Conservation (phyloP, 2,113 vertebrate genomes). For the Corythoichthys intestinalis region DNA sequence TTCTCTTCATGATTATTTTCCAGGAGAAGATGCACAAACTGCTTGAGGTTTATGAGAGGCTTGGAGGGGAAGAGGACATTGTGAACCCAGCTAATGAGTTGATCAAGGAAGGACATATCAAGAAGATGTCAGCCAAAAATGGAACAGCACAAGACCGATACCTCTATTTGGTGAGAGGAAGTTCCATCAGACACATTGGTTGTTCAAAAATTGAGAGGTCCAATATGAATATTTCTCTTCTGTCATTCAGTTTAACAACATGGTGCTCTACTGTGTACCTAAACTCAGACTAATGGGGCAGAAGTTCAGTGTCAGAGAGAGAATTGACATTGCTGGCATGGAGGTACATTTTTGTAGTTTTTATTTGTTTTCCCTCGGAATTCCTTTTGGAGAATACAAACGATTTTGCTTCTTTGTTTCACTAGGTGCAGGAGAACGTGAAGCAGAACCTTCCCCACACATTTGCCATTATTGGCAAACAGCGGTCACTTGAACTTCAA, state of each 20-base stretch:
- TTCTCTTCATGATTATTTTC: conserved; percentile 9
- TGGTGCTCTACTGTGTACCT: conserved; percentile 96
- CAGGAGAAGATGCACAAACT: conserved; percentile 98
- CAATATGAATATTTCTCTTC: not conserved
- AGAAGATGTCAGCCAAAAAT: conserved; percentile 95
- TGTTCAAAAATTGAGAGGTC: not conserved
- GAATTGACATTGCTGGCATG: conserved; percentile 91
- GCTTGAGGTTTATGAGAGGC: conserved; percentile 89
- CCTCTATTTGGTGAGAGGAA: conserved; percentile 85
- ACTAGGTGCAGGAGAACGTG: conserved; percentile 85
- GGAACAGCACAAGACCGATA: conserved; percentile 92
- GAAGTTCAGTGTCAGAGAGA: conserved; percentile 95
- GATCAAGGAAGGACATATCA: conserved; percentile 95
- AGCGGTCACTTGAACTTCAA: conserved; percentile 87
- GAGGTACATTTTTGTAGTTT: conserved; percentile 74
- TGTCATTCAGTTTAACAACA: conserved; percentile 87
- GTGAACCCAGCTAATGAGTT: conserved; percentile 97
- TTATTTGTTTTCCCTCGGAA: not conserved
- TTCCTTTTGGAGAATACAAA: not conserved
- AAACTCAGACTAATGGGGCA: conserved; percentile 93
- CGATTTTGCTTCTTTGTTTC: conserved; percentile 11
- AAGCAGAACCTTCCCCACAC: conserved; percentile 84
- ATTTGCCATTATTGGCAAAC: conserved; percentile 85
- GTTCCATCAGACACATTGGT: not conserved
- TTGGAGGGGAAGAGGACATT: conserved; percentile 94